A percentile compares a stretch with the other conserved stretches of the same genome.
phyloP scores from a whole-genome alignment of 1,140 invertebrate species.

The Cephus cinctus region DNA sequence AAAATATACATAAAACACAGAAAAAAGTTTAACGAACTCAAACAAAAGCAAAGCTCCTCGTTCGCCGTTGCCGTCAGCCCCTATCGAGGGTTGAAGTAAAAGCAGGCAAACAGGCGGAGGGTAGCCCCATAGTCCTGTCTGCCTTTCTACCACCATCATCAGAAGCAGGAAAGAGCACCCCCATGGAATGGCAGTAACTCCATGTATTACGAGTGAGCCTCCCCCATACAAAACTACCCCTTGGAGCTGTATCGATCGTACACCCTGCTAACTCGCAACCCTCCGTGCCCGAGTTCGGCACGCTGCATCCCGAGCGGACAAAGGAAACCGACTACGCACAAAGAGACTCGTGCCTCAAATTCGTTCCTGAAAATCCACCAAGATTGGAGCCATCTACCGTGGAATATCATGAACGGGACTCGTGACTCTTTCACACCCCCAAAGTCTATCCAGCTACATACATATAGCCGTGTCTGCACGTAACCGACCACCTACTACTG shows the following conservation, averaged over 20 bases:
- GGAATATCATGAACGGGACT: no score
- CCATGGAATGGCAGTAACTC: conserved; percentile 20
- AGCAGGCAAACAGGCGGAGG: conserved; percentile 23
- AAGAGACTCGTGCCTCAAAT: conserved; percentile 15
- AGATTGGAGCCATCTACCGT: no score
- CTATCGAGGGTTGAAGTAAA: conserved; percentile 24
- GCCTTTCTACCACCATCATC: conserved; percentile 8
- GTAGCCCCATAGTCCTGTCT: background rate
- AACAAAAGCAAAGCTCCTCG: conserved; percentile 30
- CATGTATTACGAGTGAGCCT: conserved; percentile 34
- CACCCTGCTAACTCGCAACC: conserved; percentile 20
- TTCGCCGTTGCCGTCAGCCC: conserved; percentile 8
- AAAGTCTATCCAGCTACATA: no score
- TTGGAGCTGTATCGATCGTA: conserved; percentile 39
- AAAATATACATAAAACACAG: no score
- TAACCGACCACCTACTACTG: no score
- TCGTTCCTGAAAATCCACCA: no score
- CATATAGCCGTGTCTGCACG: no score
- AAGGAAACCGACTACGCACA: conserved; percentile 18
- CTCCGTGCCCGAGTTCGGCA: conserved; percentile 27
- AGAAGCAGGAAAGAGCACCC: background rate
- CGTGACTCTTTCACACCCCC: no score
- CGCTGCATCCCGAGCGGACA: conserved; percentile 23
- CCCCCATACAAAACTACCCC: conserved; percentile 38
- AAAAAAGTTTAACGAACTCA: conserved; percentile 40